These are phyloP conservation scores for Macropis europaea DNA, from an alignment of 2,888 invertebrate genomes.

Conservation along the genomic window DNA sequence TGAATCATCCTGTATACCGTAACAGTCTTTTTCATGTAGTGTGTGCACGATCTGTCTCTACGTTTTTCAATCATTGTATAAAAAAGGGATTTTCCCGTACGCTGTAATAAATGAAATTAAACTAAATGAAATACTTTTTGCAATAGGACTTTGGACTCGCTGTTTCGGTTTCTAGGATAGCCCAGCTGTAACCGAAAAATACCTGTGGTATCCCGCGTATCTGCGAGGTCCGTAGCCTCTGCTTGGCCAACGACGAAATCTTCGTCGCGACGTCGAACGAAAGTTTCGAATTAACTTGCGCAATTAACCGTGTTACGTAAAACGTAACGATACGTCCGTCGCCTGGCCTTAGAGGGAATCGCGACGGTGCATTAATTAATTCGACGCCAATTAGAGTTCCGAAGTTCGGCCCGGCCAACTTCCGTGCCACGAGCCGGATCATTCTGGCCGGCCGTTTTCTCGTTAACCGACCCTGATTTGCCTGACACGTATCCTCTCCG, in stretches of 20 bases:
- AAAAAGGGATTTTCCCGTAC: too few species aligned
- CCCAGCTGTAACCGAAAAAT: too few species aligned
- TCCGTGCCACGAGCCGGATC: constrained; percentile 8
- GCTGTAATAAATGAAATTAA: too few species aligned
- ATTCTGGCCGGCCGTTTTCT: constrained; percentile 11
- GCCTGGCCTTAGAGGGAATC: background rate
- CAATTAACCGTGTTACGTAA: constrained; percentile 45
- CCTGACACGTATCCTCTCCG: background rate
- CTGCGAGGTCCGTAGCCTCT: too few species aligned
- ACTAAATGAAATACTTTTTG: too few species aligned
- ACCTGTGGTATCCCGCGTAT: too few species aligned
- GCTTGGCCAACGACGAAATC: constrained; percentile 5
- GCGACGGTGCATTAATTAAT: constrained; percentile 36
- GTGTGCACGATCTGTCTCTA: too few species aligned
- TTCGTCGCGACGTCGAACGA: constrained; percentile 28
- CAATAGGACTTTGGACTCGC: too few species aligned
- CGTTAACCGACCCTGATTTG: constrained; percentile 15
- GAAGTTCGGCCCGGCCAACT: constrained; percentile 6
- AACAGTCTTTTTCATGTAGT: too few species aligned
- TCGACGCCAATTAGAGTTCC: constrained; percentile 53
- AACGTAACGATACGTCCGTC: background rate
- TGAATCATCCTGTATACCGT: too few species aligned
- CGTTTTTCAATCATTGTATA: too few species aligned
- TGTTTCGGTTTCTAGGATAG: too few species aligned
- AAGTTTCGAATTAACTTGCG: constrained; percentile 41